Conservation (phyloP, 2,113 vertebrate species). For the Phaethon lepturus region DNA sequence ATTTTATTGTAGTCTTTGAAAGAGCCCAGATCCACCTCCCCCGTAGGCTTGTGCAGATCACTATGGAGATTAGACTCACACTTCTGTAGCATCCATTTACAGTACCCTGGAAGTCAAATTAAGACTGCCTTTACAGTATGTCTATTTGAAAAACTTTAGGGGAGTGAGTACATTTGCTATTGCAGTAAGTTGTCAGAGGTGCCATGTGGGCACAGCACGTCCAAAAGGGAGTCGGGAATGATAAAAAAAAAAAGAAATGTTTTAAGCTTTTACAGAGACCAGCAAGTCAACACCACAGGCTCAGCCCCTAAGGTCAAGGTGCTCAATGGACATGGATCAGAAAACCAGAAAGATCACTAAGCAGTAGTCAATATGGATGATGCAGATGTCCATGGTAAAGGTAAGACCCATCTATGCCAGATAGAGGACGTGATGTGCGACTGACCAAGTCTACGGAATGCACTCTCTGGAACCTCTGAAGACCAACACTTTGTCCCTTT, state of each 20-base stretch:
- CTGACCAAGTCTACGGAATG: background rate
- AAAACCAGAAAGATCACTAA: background rate
- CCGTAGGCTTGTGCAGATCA: background rate
- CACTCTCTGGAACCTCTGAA: background rate
- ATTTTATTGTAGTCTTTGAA: background rate
- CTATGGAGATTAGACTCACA: background rate
- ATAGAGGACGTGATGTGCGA: background rate
- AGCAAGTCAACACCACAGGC: background rate
- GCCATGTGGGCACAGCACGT: background rate
- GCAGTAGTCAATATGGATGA: background rate
- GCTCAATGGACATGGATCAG: background rate
- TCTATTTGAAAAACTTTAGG: background rate
- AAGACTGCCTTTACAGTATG: background rate
- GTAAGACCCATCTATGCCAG: background rate
- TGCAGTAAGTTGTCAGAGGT: background rate
- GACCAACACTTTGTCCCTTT: background rate
- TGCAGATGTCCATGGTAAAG: background rate
- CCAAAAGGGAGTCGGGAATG: background rate
- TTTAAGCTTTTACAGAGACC: background rate
- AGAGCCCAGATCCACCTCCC: background rate
- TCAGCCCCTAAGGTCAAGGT: background rate
- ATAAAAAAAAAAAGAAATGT: fast-evolving
- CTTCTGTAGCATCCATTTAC: background rate
- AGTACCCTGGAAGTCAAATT: background rate
- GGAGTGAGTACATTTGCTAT: background rate